Evolutionary conservation across 2,888 invertebrate species (phyloP).

Genomic region (Alloscopus bannaensis): DNA sequence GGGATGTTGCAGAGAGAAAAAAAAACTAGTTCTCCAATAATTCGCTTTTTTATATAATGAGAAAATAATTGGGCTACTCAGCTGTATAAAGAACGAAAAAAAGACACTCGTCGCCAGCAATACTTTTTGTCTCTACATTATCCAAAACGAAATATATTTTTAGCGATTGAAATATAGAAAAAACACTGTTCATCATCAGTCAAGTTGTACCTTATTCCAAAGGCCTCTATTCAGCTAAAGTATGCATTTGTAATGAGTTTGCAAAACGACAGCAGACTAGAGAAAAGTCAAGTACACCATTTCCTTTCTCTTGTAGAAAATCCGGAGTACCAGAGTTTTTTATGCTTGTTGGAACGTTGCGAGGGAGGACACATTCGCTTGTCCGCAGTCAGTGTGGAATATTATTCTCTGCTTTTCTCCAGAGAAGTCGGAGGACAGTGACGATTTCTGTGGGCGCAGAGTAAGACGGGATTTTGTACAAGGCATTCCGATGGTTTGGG

Average conservation of each 20-base stretch:
- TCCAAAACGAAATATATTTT: no score
- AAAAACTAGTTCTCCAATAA: background rate
- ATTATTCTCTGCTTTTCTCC: constrained; percentile 12
- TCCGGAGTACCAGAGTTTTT: constrained; percentile 9
- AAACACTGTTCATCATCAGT: background rate
- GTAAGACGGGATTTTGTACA: no score
- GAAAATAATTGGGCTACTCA: constrained; percentile 46
- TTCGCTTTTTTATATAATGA: background rate
- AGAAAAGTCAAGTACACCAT: constrained; percentile 31
- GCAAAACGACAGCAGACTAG: no score
- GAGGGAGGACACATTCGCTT: background rate
- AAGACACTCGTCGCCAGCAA: background rate
- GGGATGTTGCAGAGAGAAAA: background rate
- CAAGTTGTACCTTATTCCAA: no score
- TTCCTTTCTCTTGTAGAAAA: constrained; percentile 6
- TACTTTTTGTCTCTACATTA: background rate
- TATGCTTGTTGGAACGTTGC: background rate
- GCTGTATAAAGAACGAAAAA: background rate
- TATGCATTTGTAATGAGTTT: constrained; percentile 2
- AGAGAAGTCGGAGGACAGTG: background rate
- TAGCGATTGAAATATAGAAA: background rate
- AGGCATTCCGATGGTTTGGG: no score
- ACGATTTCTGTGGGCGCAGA: no score
- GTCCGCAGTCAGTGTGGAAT: background rate
- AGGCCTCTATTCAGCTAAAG: no score